Percentiles rank a stretch among this genome's conserved stretches.
phyloP scores from a whole-genome alignment of 2,113 vertebrate genomes.

The Philantomba maxwellii region DNA sequence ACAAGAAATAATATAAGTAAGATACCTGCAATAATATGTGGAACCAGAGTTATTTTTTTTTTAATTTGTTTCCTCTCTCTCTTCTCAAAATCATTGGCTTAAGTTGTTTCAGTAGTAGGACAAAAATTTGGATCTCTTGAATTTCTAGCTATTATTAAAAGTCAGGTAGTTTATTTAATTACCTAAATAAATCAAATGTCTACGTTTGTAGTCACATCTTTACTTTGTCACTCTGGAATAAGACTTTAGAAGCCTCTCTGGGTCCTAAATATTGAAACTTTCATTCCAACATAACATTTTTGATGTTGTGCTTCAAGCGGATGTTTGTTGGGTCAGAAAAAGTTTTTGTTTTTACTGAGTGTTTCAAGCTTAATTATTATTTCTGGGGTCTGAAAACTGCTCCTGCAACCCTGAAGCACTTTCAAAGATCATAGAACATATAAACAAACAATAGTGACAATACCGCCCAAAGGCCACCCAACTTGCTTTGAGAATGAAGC shows the following conservation, averaged over 20 bases:
- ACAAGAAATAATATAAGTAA: neutral
- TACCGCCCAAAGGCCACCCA: neutral
- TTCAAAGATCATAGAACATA: neutral
- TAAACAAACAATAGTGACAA: neutral
- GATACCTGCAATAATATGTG: neutral
- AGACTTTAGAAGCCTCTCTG: neutral
- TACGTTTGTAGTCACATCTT: neutral
- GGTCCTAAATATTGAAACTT: neutral
- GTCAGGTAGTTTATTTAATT: neutral
- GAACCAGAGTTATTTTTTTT: neutral
- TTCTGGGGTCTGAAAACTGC: neutral
- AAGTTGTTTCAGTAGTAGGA: neutral
- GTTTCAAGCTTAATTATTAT: constrained; percentile 34
- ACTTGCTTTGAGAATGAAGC: neutral
- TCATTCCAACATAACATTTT: neutral
- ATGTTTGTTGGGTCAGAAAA: neutral
- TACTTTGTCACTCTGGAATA: neutral
- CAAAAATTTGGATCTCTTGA: neutral
- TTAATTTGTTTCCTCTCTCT: neutral
- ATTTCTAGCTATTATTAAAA: neutral
- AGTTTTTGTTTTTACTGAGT: neutral
- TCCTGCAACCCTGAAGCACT: neutral
- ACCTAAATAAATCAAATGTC: neutral
- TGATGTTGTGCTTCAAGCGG: neutral
- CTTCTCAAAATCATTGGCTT: neutral